phyloP scores from a whole-genome alignment of 2,113 vertebrate species.

The Larimichthys crocea region DNA sequence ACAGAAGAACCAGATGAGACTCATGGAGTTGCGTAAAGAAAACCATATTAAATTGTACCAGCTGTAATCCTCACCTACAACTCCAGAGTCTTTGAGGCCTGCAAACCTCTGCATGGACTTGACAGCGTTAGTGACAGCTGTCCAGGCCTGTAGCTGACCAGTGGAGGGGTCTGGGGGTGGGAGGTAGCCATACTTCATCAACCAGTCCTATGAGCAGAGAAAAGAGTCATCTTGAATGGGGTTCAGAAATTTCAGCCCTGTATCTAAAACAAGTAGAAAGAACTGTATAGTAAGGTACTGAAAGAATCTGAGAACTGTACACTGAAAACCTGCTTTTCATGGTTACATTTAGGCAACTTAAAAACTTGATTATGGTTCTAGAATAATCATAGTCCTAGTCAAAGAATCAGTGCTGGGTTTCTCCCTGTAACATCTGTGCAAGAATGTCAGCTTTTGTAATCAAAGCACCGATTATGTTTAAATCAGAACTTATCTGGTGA shows the following conservation, averaged over 20 bases:
- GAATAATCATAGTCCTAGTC: not conserved
- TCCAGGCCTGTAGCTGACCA: constrained; percentile 84
- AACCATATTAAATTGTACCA: not conserved
- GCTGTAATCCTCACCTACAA: constrained; percentile 69
- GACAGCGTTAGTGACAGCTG: constrained; percentile 81
- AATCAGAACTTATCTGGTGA: no score
- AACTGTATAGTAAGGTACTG: no score
- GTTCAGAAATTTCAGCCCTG: not conserved
- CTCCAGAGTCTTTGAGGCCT: constrained; percentile 81
- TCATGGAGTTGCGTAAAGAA: not conserved
- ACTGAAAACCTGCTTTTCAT: not conserved
- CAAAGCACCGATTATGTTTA: no score
- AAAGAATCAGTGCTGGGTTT: not conserved
- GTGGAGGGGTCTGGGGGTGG: constrained; percentile 79
- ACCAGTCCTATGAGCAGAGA: constrained; percentile 75
- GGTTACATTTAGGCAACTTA: not conserved
- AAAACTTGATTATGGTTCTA: not conserved
- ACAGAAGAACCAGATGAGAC: not conserved
- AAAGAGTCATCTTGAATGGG: not conserved
- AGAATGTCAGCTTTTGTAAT: no score
- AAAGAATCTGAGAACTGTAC: not conserved
- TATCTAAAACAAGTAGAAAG: not conserved
- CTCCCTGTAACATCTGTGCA: no score
- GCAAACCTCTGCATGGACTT: constrained; percentile 85
- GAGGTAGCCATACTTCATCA: constrained; percentile 84